Evolutionary conservation across 2,113 vertebrate genomes (phyloP).

Genomic region (Sporophila hypoxantha): DNA sequence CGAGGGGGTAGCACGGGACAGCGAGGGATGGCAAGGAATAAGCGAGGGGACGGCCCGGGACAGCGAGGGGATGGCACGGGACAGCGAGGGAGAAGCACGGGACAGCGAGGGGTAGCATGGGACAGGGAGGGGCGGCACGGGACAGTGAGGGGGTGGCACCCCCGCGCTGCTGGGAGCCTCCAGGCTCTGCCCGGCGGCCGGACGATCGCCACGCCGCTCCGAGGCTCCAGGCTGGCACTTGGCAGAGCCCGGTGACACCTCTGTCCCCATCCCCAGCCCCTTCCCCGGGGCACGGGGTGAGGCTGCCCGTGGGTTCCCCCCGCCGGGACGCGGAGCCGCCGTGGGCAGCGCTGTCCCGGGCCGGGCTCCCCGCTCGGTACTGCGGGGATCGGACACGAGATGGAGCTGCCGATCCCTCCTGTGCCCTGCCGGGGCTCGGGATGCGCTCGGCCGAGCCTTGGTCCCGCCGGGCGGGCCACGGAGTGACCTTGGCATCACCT

Average conservation of each 20-base stretch:
- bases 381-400: not conserved
- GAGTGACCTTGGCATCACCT: not conserved
- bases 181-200: not conserved
- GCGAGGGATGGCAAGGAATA: no score
- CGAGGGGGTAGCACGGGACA: not conserved
- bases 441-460: not conserved
- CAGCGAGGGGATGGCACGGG: not conserved
- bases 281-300: not conserved
- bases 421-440: not conserved
- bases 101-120: not conserved
- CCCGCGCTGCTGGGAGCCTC: not conserved
- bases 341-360: not conserved
- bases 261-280: accelerated
- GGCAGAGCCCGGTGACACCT: not conserved
- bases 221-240: not conserved
- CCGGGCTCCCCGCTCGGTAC: not conserved
- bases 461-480: not conserved
- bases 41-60: no score
- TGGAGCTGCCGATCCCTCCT: slow-evolving; percentile 32
- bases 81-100: not conserved
- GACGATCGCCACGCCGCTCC: accelerated
- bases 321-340: not conserved
- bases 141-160: not conserved
- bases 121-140: no score
- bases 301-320: accelerated